Evolutionary conservation across 2,113 vertebrate species (phyloP).

Genomic region (Hippoglossus stenolepis): DNA sequence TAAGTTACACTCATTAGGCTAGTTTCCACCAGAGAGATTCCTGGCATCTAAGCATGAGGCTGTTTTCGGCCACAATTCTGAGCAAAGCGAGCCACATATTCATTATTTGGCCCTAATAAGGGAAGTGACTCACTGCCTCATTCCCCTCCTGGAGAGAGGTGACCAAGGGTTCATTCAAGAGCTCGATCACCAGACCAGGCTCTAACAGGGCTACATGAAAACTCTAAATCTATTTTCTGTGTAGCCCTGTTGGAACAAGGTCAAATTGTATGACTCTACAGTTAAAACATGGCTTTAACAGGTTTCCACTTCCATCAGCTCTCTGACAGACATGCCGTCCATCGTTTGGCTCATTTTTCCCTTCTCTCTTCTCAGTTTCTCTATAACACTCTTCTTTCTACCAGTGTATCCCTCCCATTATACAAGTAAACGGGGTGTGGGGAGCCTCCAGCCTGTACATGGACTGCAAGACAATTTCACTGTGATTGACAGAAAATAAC

Average conservation of each 20-base stretch:
- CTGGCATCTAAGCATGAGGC: not conserved
- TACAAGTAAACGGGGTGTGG: too few species aligned
- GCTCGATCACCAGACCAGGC: not conserved
- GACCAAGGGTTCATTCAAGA: not conserved
- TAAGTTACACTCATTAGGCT: conserved; percentile 11
- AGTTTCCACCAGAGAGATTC: conserved; percentile 11
- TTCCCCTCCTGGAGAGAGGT: not conserved
- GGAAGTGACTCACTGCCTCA: not conserved
- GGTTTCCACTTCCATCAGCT: not conserved
- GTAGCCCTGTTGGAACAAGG: conserved; percentile 5
- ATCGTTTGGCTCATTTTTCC: not conserved
- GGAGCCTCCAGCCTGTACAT: too few species aligned
- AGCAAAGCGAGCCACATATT: not conserved
- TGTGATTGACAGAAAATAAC: too few species aligned
- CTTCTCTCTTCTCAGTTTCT: not conserved
- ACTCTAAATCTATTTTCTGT: not conserved
- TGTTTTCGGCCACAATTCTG: not conserved
- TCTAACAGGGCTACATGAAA: not conserved
- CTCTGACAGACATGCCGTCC: not conserved
- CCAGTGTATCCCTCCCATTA: too few species aligned
- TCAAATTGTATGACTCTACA: not conserved
- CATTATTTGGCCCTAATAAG: conserved; percentile 1
- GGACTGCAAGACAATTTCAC: too few species aligned
- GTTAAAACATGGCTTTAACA: not conserved
- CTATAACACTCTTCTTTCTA: not conserved